Evolutionary conservation across 2,797 vertebrate species (phyloP).

Genomic region (Fratercula arctica): DNA sequence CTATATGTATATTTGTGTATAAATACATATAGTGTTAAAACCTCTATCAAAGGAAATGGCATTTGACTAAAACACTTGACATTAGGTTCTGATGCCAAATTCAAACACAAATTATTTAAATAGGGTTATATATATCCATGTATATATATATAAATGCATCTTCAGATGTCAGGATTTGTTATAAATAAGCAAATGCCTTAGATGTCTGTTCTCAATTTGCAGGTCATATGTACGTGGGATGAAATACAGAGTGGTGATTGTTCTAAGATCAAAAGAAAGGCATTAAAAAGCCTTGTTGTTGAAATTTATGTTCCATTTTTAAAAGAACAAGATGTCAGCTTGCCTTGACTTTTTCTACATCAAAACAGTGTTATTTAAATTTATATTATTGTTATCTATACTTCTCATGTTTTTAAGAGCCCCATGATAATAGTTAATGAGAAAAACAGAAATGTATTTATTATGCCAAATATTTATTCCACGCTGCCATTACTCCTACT

Average conservation of each 20-base stretch:
- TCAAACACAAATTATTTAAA: not conserved
- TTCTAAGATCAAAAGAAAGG: not conserved
- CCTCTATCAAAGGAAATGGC: not conserved
- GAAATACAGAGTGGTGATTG: slow-evolving; percentile 13
- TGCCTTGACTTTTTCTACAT: not conserved
- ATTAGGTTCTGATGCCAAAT: not conserved
- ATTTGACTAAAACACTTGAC: not conserved
- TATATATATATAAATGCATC: not conserved
- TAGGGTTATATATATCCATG: not conserved
- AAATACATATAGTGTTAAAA: not conserved
- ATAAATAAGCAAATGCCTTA: not conserved
- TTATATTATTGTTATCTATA: not conserved
- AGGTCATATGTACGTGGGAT: not conserved
- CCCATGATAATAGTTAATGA: slow-evolving; percentile 28
- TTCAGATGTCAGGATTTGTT: not conserved
- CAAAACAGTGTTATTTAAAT: not conserved
- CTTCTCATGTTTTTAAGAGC: slow-evolving; percentile 3
- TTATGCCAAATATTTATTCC: slow-evolving; percentile 77
- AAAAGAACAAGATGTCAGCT: not conserved
- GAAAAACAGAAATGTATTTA: slow-evolving; percentile 66
- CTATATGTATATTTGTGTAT: not conserved
- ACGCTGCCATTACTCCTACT: slow-evolving; percentile 75
- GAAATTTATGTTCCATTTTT: not conserved
- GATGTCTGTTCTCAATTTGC: not conserved
- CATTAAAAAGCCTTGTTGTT: not conserved